Base-by-base conservation (phyloP, 64 coral and sea anemone genomes). In the Montipora foliosa region DNA sequence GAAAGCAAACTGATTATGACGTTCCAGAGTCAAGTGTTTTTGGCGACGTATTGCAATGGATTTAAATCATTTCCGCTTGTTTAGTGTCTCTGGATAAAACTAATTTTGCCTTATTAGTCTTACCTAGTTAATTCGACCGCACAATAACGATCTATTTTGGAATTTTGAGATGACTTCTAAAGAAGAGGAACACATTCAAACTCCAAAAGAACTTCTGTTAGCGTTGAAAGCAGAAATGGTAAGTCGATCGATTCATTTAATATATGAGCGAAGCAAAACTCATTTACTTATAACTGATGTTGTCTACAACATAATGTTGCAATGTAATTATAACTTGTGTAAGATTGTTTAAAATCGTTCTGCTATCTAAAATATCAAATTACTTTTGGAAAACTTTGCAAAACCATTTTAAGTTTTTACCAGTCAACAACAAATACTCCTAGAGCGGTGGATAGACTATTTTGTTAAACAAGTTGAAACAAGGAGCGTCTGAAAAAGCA, bases 141-240 rank as follows among this genome's bases (percentile, higher is more conserved):
- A 37, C 37, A 37, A 37, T 37, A 37, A 37, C 37, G 37, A 37
- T 37, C 37, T 37, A 37, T 37, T 37, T 37, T 37, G 37, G 37
- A 37, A 17, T 68, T 68, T 13, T 15, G 67, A 20, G 6, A 84
- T 84, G 81, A 84, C 60, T 67, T 67, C 81, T 5, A 6, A 48
- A 15, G 5, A 59, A n/a, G 60, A 49, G 16, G 60, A 68, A 69
- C 15, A 57, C 6, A 15, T 47, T 48, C 29, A 69, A 84, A 70
- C 81, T 48, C 59, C 81, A 10, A 5, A 48, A 20, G 25, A 84
- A 15, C 47, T 84, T 12, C 44, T 84, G 8, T 13, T 84, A 9
- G 61, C 60, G 9, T 68, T 84, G 60, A 86, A 86, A 50, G 67
- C 67, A 21, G 66, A 72, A 3, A 86, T 86, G 82, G 82, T 86